These are phyloP conservation scores for Cassiopea xamachana DNA, from an alignment of 30 jellyfish, hydroid and myxozoan species.

Conservation along the genomic window DNA sequence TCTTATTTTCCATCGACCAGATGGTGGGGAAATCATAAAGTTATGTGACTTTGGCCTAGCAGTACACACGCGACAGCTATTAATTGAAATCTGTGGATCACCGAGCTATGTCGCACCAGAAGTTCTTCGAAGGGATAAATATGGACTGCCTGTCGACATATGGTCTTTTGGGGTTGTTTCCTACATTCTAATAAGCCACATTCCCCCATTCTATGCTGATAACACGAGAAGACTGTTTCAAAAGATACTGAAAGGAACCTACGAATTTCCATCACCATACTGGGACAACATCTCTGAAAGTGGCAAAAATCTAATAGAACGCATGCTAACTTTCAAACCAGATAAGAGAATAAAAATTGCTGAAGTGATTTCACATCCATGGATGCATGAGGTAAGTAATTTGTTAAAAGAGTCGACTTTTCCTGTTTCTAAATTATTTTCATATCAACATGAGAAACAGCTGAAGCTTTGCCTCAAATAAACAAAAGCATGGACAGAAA, in stretches of 20 bases:
- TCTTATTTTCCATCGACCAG: conserved; percentile 39
- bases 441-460: too few species aligned
- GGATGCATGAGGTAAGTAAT: conserved; percentile 69
- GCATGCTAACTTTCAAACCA: conserved; percentile 62
- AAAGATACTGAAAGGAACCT: conserved; percentile 61
- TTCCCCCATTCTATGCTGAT: conserved; percentile 83
- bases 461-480: too few species aligned
- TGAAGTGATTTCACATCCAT: conserved; percentile 68
- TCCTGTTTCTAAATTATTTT: too few species aligned
- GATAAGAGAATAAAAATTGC: conserved; percentile 63
- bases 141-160: conserved; percentile 88
- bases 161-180: conserved; percentile 92
- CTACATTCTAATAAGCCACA: conserved; percentile 74
- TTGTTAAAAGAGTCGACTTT: too few species aligned
- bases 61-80: conserved; percentile 26
- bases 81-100: conserved; percentile 85
- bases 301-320: conserved; percentile 69
- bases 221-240: conserved; percentile 48
- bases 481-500: too few species aligned
- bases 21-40: conserved; percentile 29
- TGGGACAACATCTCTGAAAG: conserved; percentile 83
- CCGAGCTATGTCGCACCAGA: conserved; percentile 96
- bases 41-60: conserved; percentile 92
- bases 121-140: conserved; percentile 61
- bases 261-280: conserved; percentile 64